Base-by-base conservation (phyloP, 2,888 invertebrate species). In the Drosophila kambysellisi region DNA sequence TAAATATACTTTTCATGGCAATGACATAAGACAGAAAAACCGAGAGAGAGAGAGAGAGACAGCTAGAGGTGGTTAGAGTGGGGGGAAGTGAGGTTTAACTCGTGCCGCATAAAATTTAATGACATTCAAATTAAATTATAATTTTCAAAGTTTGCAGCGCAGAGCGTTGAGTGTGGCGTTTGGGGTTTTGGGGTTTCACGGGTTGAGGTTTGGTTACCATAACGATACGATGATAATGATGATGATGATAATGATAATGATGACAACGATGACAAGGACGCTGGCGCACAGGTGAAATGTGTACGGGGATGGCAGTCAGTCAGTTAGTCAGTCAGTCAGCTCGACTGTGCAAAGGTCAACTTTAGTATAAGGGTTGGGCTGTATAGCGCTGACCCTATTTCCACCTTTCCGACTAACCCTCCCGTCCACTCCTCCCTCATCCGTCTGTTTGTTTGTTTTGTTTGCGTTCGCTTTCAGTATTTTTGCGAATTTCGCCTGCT, bases 61-160 rank as follows among this genome's bases (percentile, higher is more conserved):
- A 37, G 37, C 35, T 30, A n/a, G 35, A 50, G 12, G 17, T 30
- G 32, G 41, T 6, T 30, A 30, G 33, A 20, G 11, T 4, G 8
- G 29, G 30, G 30, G 61, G 8, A n/a, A 32, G 62, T 50, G 8
- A 29, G 51, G 48, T 43, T 59, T 43, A 52, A 43, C 48, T 64
- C 67, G 70, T 59, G 79, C 74, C 74, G 62, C 73, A 76, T 76
- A 84, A 85, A 88, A 84, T 88, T 87, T 88, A 87, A 87, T 87
- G 86, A 82, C 86, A 87, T 88, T 87, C 83, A 83, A 87, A 87
- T 88, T 79, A 86, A 87, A 88, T 87, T 87, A 87, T 86, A 83
- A 87, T 87, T 87, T 87, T 79, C 83, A 88, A 88, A 83, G 86
- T 88, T 85, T 70, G 73, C 79, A 57, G 64, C 73, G 39, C 39